Base-by-base conservation (phyloP, 2,888 invertebrate species). In the Chouioia cunea region DNA sequence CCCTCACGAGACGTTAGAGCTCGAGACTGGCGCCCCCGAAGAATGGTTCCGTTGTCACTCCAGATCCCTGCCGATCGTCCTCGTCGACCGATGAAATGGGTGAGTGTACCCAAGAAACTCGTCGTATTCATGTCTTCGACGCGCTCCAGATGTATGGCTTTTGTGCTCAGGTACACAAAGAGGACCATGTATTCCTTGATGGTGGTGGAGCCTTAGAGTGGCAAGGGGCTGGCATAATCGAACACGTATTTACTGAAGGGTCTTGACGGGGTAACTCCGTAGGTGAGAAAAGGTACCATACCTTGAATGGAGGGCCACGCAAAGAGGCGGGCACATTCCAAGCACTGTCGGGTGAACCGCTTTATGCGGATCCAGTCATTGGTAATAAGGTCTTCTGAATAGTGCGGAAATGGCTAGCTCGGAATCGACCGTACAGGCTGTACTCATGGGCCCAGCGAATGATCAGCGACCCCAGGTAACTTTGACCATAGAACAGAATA, bases 101-200 rank as follows among this genome's bases (percentile, higher is more conserved):
- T 58, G 10, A 73, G 72, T 2, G 74, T 73, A 0, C 74, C 76
- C 2, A 78, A 18, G 52, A 78, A 78, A 4, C 71, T 74, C 1
- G 74, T 68, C 1, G 76, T 70, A 6, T 73, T 44, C 6, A 76
- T 65, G 23, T 77, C 75, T 0, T 65, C 68, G 0, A 73, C 78
- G 6, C 76, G 12, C 27, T 79, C 79, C 0, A 80, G 46, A 53
- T 79, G 76, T 0, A 76, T 57, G 0, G 77, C 81, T 50, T 77
- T 74, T 48, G 78, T 78, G 0, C 73, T 59, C 6, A 80, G 71
- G 57, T 82, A 83, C n/a, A 78, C 70, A 20, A 77, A 78, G 0
- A 78, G 18, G 0, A 69, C 66, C 0, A 78, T 36, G 46, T 79
- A 78, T 0, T 59, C 74, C 46, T 73, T 75, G 14, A 10, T 59